phyloP scores from a whole-genome alignment of 2,888 invertebrate species.

The Mythimna pallens region DNA sequence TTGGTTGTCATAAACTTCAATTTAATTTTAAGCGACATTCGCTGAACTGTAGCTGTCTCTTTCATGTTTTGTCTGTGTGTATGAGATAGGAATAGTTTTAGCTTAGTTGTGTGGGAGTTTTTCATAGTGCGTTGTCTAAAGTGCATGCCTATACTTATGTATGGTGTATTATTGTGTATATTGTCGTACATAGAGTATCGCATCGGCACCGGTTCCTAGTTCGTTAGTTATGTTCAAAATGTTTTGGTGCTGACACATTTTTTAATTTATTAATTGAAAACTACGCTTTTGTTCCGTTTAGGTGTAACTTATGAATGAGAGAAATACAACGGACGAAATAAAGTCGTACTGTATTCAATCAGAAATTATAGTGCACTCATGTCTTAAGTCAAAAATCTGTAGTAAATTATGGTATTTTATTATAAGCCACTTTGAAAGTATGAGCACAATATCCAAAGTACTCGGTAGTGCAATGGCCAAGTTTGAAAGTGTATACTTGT shows the following conservation, averaged over 20 bases:
- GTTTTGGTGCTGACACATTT: constrained; percentile 80
- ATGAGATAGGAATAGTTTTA: constrained; percentile 2
- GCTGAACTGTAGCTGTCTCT: neutral
- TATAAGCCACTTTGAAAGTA: neutral
- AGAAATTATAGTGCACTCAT: neutral
- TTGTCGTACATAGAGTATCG: constrained; percentile 48
- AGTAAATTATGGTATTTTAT: neutral
- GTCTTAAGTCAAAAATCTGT: neutral
- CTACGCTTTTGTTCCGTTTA: constrained; percentile 46
- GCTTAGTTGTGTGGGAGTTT: neutral
- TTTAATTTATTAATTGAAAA: constrained; percentile 66
- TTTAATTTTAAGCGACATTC: neutral
- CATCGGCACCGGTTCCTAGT: constrained; percentile 80
- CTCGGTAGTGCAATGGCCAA: constrained; percentile 27
- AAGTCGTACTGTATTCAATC: neutral
- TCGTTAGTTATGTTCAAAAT: constrained; percentile 66
- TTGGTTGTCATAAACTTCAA: neutral
- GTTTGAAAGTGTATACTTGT: neutral
- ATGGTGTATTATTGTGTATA: constrained; percentile 40
- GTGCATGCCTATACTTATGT: constrained; percentile 6
- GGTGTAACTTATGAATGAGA: constrained; percentile 33
- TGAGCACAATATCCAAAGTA: neutral
- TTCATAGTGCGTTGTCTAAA: neutral
- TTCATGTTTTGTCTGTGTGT: neutral
- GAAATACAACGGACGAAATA: neutral